Evolutionary conservation across 2,888 invertebrate genomes (phyloP), one percentile per base, ranked within the genome.

Genomic region (Heliconius cydno): DNA sequence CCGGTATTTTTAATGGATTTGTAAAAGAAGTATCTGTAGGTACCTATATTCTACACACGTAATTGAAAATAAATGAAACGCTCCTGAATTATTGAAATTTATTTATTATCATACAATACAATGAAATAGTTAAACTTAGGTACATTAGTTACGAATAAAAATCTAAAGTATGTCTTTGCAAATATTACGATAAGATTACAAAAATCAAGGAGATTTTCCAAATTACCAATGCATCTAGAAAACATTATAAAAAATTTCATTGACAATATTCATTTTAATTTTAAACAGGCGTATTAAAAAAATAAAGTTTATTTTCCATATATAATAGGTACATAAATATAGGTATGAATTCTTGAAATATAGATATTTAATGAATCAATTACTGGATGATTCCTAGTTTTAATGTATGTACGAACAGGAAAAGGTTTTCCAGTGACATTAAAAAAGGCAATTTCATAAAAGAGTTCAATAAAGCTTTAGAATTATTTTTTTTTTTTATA

Each of bases 41-140:
- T 28, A 28, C 28, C 28, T 28, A 15, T 46, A 46, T 46, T 15
- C 15, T 46, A 46, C 5, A 46, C 19, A 46, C 46, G 15, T 9
- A 52, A 7, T 28, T 28, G 6, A 63, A 25, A 63, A 38, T 15
- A 68, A 68, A 68, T 68, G 1, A 68, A 68, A 68, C n/a, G 5
- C 38, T 68, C 2, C 6, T 68, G 13, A n/a, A 15, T 38, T 68
- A 12, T 38, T 38, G n/a, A 68, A 68, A 68, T 68, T 68, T 38
- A n/a, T 68, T 68, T 68, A 68, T 41, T 68, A 12, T 68, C 68
- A 68, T 41, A 68, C 25, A 68, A 41, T 68, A n/a, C 38, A n/a
- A 7, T 41, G 22, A 41, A 68, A 68, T 68, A 15, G 38, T 68
- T 1, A 67, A 1, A 41, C 9, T 22, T 52, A 52, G 0, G 19